These are phyloP conservation scores for Belonocnema kinseyi DNA, from an alignment of 1,140 invertebrate genomes.

Conservation along the genomic window DNA sequence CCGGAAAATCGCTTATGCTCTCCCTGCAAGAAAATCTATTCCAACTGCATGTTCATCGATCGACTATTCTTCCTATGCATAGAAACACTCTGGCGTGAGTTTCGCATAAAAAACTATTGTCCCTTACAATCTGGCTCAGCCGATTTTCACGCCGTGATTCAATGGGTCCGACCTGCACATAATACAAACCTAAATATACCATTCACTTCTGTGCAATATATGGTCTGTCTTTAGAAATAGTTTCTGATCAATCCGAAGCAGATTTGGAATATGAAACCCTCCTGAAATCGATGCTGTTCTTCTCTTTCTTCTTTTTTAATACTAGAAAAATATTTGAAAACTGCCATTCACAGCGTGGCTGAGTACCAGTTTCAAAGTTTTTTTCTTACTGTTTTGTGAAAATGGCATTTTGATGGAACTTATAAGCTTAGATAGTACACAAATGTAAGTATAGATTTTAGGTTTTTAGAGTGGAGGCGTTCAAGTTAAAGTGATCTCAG, in stretches of 20 bases:
- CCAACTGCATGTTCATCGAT: conserved; percentile 13
- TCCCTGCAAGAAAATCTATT: neutral
- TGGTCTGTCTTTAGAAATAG: conserved; percentile 3
- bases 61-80: neutral
- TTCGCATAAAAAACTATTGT: conserved; percentile 8
- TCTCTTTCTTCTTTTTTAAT: neutral
- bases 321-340: conserved; percentile 1
- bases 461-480: too few relatives aligned
- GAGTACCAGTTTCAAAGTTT: too few relatives aligned
- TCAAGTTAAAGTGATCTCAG: too few relatives aligned
- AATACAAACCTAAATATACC: conserved; percentile 20
- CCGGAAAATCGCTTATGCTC: conserved; percentile 14
- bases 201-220: conserved; percentile 13
- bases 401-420: too few relatives aligned
- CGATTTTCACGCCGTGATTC: conserved; percentile 28
- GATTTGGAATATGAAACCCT: neutral
- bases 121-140: conserved; percentile 21
- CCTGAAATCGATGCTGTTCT: conserved; percentile 9
- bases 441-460: too few relatives aligned
- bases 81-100: conserved; percentile 19
- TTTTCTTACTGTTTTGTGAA: too few relatives aligned
- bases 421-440: too few relatives aligned
- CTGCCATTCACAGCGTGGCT: too few relatives aligned
- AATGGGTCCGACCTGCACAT: conserved; percentile 18
- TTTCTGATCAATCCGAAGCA: neutral